Evolutionary conservation across 1,140 invertebrate species (phyloP), one percentile per base, ranked within the genome.

Genomic region (Agrypnia vestita): DNA sequence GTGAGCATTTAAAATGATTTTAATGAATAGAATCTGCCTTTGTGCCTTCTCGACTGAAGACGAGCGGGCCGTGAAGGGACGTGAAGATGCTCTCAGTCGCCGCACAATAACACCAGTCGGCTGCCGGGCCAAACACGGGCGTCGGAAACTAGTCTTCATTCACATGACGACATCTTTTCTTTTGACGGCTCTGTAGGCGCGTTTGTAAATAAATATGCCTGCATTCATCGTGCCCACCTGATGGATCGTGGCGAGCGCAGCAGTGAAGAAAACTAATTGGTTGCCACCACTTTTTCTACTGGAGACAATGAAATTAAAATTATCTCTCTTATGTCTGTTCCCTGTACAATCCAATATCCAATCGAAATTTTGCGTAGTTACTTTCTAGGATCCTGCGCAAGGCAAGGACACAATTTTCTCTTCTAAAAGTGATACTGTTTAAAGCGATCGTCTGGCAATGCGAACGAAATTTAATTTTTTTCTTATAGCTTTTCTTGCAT

Each of bases 1-100:
- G 76, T 44, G 55, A 78, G 56, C 53, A 73, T 64, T 78, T 79
- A 78, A 79, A 82, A 82, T 76, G 49, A 44, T 67, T 76, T 67
- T 53, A 51, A 78, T 74, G 71, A 75, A 81, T 35, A 75, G 78
- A 77, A 82, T 76, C 73, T 82, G 82, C 81, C 81, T 82, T 82
- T 82, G 78, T 80, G 81, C 82, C 82, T 80, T 83, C 78, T 75
- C 59, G 79, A 83, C 73, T 82, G 72, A 76, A 71, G 79, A 83
- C 82, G 78, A 83, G 82, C 80, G 82, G 81, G 78, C 46, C 56
- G 75, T 64, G 56, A 62, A 67, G 56, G 43, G 73, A 75, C 43
- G 25, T 35, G 71, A 73, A 53, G 47, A 73, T 73, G 51, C 19
- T 17, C 21, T 59, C 1, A 10, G 55, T 17, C 15, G 55, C 55